Evolutionary conservation across 2,113 vertebrate species (phyloP).

Genomic region (Papio anubis): DNA sequence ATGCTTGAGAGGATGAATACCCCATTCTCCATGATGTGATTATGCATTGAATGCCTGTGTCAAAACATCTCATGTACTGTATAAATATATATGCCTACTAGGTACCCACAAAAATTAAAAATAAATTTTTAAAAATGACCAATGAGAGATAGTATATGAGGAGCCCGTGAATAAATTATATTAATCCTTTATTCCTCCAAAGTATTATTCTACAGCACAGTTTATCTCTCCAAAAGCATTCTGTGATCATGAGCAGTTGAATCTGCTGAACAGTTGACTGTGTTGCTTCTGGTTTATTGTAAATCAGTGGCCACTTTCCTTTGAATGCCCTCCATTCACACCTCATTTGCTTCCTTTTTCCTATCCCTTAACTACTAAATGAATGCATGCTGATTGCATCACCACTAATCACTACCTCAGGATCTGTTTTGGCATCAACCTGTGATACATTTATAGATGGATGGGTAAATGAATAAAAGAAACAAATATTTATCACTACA

Average conservation of each 20-base stretch:
- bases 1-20: too few relatives aligned
- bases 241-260: background rate
- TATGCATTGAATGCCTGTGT: too few relatives aligned
- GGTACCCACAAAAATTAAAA: too few relatives aligned
- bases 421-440: background rate
- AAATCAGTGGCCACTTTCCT: background rate
- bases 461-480: background rate
- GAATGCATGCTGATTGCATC: background rate
- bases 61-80: too few relatives aligned
- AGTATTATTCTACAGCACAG: background rate
- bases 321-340: background rate
- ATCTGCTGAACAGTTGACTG: background rate
- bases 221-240: background rate
- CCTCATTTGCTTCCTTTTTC: background rate
- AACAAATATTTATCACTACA: constrained; percentile 1
- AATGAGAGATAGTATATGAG: background rate
- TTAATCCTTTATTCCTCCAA: background rate
- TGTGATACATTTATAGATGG: background rate
- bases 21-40: too few relatives aligned
- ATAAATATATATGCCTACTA: too few relatives aligned
- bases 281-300: background rate
- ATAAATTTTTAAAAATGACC: background rate
- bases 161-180: background rate
- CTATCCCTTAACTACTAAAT: background rate
- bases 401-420: background rate